phyloP scores from a whole-genome alignment of 2,888 invertebrate genomes.

The Acrobasis suavella region DNA sequence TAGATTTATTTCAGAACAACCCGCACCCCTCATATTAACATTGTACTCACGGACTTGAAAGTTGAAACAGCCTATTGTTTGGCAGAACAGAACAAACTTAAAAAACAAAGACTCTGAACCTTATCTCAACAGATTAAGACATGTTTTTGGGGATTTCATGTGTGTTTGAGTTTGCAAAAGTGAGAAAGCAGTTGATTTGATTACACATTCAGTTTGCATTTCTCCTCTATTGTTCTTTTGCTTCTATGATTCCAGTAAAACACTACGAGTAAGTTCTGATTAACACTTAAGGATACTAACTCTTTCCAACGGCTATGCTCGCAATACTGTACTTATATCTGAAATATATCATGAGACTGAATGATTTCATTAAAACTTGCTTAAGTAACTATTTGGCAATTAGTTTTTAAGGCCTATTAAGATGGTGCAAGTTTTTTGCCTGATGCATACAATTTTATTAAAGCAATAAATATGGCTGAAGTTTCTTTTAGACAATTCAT shows the following conservation, averaged over 20 bases:
- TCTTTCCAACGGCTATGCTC: neutral
- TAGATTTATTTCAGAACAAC: constrained; percentile 40
- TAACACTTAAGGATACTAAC: neutral
- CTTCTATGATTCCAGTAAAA: neutral
- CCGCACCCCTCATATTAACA: constrained; percentile 61
- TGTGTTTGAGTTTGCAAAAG: constrained; percentile 31
- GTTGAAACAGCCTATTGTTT: constrained; percentile 65
- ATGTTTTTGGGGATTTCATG: constrained; percentile 30
- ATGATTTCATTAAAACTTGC: too few relatives aligned
- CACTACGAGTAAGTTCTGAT: neutral
- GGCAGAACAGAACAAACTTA: constrained; percentile 40
- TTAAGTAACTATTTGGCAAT: too few relatives aligned
- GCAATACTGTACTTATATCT: neutral
- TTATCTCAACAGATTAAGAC: constrained; percentile 31
- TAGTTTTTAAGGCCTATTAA: too few relatives aligned
- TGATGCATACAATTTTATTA: too few relatives aligned
- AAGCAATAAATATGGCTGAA: too few relatives aligned
- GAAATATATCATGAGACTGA: too few relatives aligned
- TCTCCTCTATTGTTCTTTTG: constrained; percentile 50
- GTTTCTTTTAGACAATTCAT: too few relatives aligned
- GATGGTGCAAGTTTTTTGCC: too few relatives aligned
- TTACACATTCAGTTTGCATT: constrained; percentile 59
- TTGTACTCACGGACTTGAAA: constrained; percentile 54
- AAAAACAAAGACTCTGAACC: constrained; percentile 22
- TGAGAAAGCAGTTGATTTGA: constrained; percentile 62